phyloP scores from a whole-genome alignment of 2,888 invertebrate genomes.

The Caenorhabditis zanzibari region DNA sequence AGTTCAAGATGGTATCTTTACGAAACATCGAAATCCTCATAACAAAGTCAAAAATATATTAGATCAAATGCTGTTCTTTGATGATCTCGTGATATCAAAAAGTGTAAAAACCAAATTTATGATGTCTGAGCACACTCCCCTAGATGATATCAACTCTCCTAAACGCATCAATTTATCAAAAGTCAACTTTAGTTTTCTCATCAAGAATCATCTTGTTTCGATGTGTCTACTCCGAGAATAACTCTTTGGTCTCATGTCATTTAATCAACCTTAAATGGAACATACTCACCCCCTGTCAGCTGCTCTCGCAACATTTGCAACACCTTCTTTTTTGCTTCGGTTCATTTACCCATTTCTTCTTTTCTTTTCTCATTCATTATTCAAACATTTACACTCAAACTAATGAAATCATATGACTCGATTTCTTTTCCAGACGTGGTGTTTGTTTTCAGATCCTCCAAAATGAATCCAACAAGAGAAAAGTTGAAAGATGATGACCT shows the following conservation, averaged over 20 bases:
- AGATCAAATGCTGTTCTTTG: not conserved
- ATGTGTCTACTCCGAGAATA: slow-evolving; percentile 19
- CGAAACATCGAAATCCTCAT: too few relatives aligned
- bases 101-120: slow-evolving; percentile 18
- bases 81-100: not conserved
- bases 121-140: not conserved
- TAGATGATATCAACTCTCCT: not conserved
- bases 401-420: slow-evolving; percentile 48
- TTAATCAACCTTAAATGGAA: slow-evolving; percentile 27
- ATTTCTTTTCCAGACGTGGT: slow-evolving; percentile 29
- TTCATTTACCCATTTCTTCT: not conserved
- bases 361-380: not conserved
- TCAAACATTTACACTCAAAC: slow-evolving; percentile 29
- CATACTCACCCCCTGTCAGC: slow-evolving; percentile 14
- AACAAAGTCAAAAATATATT: too few relatives aligned
- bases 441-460: slow-evolving; percentile 17
- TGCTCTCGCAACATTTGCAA: slow-evolving; percentile 12
- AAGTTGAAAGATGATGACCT: slow-evolving; percentile 5
- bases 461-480: not conserved
- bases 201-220: slow-evolving; percentile 25
- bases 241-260: slow-evolving; percentile 25
- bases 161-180: slow-evolving; percentile 10
- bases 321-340: not conserved
- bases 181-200: not conserved
- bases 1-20: too few relatives aligned